These are phyloP conservation scores for Chrysopa pallens DNA, from an alignment of 1,140 invertebrate species.

Conservation along the genomic window DNA sequence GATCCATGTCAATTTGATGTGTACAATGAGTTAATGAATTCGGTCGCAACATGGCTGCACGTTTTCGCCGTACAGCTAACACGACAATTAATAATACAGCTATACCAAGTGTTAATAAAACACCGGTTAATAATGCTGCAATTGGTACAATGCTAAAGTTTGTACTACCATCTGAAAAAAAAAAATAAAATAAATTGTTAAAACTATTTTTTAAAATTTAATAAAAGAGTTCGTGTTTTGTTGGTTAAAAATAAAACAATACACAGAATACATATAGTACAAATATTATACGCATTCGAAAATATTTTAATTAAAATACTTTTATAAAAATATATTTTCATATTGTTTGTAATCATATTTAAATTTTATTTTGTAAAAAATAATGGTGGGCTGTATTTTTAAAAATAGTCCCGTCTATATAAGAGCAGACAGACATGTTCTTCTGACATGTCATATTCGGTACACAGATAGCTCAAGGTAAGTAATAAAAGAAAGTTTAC, in stretches of 20 bases:
- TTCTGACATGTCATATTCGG: no score
- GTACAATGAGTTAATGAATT: constrained; percentile 13
- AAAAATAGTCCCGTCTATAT: no score
- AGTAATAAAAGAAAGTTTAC: no score
- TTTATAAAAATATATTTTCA: no score
- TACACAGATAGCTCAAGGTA: no score
- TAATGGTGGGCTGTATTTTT: no score
- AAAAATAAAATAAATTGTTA: constrained; percentile 1
- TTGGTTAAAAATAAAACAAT: background rate
- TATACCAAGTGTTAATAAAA: constrained; percentile 37
- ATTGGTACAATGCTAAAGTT: constrained; percentile 39
- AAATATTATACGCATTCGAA: background rate
- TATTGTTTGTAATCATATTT: no score
- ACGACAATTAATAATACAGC: constrained; percentile 41
- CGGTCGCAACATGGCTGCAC: constrained; percentile 17
- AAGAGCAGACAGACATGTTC: no score
- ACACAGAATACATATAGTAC: background rate
- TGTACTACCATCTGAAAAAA: constrained; percentile 33
- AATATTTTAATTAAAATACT: no score
- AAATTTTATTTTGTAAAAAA: no score
- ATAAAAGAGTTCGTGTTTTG: no score
- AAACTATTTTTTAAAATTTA: background rate
- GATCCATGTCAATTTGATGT: constrained; percentile 14
- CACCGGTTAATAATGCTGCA: constrained; percentile 36
- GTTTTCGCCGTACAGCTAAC: constrained; percentile 26